Base-by-base conservation (phyloP, 2,888 invertebrate genomes). In the Platycheirus albimanus region DNA sequence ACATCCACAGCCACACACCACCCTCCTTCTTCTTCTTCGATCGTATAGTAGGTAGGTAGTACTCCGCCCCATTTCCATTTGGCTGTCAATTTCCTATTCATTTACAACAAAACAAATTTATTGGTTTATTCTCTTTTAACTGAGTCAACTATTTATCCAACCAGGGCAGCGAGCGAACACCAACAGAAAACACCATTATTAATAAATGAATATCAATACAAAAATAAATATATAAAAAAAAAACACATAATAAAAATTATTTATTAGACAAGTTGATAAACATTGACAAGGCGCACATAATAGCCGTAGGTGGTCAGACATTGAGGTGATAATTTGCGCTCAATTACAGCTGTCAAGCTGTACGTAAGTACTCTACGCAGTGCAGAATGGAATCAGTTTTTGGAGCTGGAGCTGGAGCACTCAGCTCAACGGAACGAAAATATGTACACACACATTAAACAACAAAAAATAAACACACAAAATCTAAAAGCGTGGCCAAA, bases 251-350 rank as follows among this genome's bases (percentile, higher is more conserved):
- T 78, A 83, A 72, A 83, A 72, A 74, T 83, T 78, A 83, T 83
- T 83, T 83, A 83, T 83, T 83, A 78, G 83, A 83, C 83, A 83
- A 83, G 69, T 78, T 83, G 83, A 83, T 83, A 83, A 83, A 72
- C 83, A 83, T 83, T 83, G 83, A 83, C 83, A 83, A 51, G 83
- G 83, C 83, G 78, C 83, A 83, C 64, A 83, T 83, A 78, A 83
- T 83, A 78, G 83, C 78, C 78, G 83, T 83, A 83, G 83, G 83
- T 83, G 83, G 83, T 74, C 78, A 83, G 83, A 78, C 78, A 64
- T 78, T 78, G 83, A 83, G 72, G 78, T 83, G 83, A 83, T 83
- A 83, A 83, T 83, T 83, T 72, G 83, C 78, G 77, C 69, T 78
- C 83, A 83, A 83, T 83, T 83, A 83, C 78, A 83, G 83, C 74